Base-by-base conservation (phyloP, 2,888 invertebrate species). In the Homarus gammarus region DNA sequence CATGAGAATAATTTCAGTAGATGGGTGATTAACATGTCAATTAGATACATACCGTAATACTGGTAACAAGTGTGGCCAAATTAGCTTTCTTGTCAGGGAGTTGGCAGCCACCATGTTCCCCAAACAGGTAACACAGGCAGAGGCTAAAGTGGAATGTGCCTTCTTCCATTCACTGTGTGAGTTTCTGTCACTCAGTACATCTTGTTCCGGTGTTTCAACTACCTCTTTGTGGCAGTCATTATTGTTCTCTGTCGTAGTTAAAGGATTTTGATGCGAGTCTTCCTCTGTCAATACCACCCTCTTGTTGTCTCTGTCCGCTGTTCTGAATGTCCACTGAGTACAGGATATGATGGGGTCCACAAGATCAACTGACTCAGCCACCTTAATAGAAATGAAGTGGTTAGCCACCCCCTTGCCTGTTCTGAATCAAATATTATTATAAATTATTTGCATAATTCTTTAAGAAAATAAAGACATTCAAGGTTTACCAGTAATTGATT, bases 41-140 rank as follows among this genome's bases (percentile, higher is more conserved):
- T n/a, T n/a, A n/a, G n/a, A n/a, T n/a, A n/a, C 84, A 38, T 51
- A 89, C 89, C 73, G 27, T 31, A 84, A 40, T 15, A 81, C 1
- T 61, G 79, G 84, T 18, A 38, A 44, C 12, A 89, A 8, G 64
- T 51, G 44, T n/a, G 84, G 84, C 89, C 89, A 89, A 22, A 89
- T 33, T 15, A 89, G 44, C 56, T n/a, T 79, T 15, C 89, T 78
- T 18, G 84, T 75, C 3, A 56, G 73, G 27, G 89, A 31, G 38
- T 89, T 89, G 2, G 89, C 89, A n/a, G 89, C 89, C 0, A 89
- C 89, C 44, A 89, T 33, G 27, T 89, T 89, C 0, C 89, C 89
- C 10, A 89, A 33, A 73, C 89, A 89, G 18, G 78, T 84, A 10
- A 89, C 64, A 36, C 84, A 89, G 2, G 84, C 72, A 1, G 49